A percentile compares a stretch with the other conserved stretches of the same genome.
These are phyloP conservation scores for Microctenopoma lineatum DNA, from an alignment of 2,797 vertebrate species.

Conservation along the genomic window DNA sequence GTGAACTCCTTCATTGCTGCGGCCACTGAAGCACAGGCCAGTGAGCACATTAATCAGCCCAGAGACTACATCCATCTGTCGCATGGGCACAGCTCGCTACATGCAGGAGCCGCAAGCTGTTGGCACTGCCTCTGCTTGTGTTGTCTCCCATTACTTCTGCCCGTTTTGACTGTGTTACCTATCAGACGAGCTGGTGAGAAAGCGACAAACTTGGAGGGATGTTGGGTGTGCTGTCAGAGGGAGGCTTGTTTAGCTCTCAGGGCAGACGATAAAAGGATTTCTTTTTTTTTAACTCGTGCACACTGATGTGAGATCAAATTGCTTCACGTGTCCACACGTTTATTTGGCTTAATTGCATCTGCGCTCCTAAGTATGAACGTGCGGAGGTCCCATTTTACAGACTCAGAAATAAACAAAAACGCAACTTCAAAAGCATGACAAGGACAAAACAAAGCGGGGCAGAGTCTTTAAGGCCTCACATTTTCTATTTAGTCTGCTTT, in stretches of 20 bases:
- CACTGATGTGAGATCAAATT: slow-evolving; percentile 17
- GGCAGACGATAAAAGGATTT: slow-evolving; percentile 37
- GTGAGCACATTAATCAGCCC: slow-evolving; percentile 83
- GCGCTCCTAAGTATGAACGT: not conserved
- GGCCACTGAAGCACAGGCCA: slow-evolving; percentile 71
- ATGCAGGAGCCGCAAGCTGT: slow-evolving; percentile 72
- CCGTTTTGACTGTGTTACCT: slow-evolving; percentile 75
- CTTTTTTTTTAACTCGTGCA: slow-evolving; percentile 13
- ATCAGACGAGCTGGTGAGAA: slow-evolving; percentile 66
- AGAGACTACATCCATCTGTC: slow-evolving; percentile 85
- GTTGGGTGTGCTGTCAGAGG: slow-evolving; percentile 40
- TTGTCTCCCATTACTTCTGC: slow-evolving; percentile 76
- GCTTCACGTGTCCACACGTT: slow-evolving; percentile 16
- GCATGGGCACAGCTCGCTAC: slow-evolving; percentile 70
- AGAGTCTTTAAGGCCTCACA: slow-evolving; percentile 11
- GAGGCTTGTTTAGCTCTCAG: slow-evolving; percentile 51
- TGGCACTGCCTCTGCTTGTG: slow-evolving; percentile 71
- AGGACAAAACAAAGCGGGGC: slow-evolving; percentile 28
- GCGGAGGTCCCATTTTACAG: slow-evolving; percentile 6
- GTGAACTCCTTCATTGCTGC: slow-evolving; percentile 65
- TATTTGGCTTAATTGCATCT: slow-evolving; percentile 23
- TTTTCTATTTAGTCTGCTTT: slow-evolving; percentile 41
- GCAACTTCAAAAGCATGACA: not conserved
- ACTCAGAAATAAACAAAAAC: slow-evolving; percentile 3
- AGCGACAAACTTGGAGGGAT: slow-evolving; percentile 63